Evolutionary conservation across 2,797 vertebrate genomes (phyloP), one percentile per base, ranked within the genome.

Genomic region (Pseudomugil gertrudae): DNA sequence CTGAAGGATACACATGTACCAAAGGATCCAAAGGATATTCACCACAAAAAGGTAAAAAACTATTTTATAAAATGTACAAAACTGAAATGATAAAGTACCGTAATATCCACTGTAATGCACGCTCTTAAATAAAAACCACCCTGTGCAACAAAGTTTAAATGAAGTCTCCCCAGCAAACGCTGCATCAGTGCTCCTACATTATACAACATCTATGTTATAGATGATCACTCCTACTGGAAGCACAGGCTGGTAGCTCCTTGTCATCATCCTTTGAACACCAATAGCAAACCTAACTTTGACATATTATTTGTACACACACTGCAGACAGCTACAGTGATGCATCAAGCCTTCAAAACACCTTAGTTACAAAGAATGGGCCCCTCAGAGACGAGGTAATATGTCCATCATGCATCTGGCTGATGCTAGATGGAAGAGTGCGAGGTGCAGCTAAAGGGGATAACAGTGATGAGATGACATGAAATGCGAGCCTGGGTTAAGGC

Each of bases 351-450:
- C 57, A 70, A 63, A 79, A 72, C 65, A 32, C 66, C 21, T 36
- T 78, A 83, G 73, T 67, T 79, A 75, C 74, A 63, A 59, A 35
- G 79, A 74, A 53, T 78, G 70, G 55, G 78, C 83, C 60, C 63
- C 60, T 5, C 68, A 79, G 81, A 72, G 80, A 85, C 85, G 71
- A 80, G 66, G 72, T 59, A 69, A 78, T 83, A 80, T 72, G 73
- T 88, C 84, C 83, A 73, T 78, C 66, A 74, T 84, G 80, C 74
- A 85, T 23, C 36, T 1, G 63, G 84, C 36, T 15, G 68, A 66
- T 54, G 63, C 51, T n/a, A 38, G 57, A 56, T 21, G 57, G 51
- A 38, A 35, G 63, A 70, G 62, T 76, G 60, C 57, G 62, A 62
- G 68, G 63, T 59, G 30, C 66, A 71, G 61, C 68, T 33, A 8